These are phyloP conservation scores for Drosophila prostipennis DNA, from an alignment of 2,888 invertebrate genomes.

Conservation along the genomic window DNA sequence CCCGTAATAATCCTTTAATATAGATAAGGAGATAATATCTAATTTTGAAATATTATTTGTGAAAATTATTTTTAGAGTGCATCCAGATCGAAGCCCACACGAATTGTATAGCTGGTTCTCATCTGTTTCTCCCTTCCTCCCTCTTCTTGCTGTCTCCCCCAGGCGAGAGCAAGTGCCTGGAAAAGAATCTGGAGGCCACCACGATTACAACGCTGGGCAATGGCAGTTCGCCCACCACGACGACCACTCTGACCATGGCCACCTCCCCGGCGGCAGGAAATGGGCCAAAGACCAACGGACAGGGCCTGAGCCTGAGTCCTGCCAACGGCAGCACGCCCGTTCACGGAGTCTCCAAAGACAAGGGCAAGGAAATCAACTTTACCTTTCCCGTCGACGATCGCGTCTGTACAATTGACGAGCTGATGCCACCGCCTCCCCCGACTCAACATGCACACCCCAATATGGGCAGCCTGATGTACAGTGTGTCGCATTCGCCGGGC, in stretches of 20 bases:
- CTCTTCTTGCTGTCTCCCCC: slow-evolving; percentile 19
- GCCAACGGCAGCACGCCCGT: slow-evolving; percentile 53
- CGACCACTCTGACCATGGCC: slow-evolving; percentile 62
- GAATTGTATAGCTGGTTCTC: slow-evolving; percentile 6
- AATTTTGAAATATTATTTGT: not conserved
- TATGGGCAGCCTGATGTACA: slow-evolving; percentile 67
- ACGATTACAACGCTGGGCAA: slow-evolving; percentile 69
- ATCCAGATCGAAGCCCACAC: not conserved
- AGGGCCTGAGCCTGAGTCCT: slow-evolving; percentile 53
- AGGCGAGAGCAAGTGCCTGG: slow-evolving; percentile 83
- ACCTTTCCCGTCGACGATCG: slow-evolving; percentile 86
- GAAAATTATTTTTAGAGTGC: not conserved
- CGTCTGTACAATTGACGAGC: slow-evolving; percentile 84
- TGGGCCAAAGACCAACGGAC: slow-evolving; percentile 50
- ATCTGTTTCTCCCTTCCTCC: slow-evolving; percentile 3
- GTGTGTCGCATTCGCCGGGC: slow-evolving; percentile 56
- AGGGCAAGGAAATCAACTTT: slow-evolving; percentile 85
- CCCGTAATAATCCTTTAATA: not conserved
- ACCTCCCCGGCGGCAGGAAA: slow-evolving; percentile 52
- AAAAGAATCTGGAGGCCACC: slow-evolving; percentile 81
- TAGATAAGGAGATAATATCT: too few relatives aligned
- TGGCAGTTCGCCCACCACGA: slow-evolving; percentile 72
- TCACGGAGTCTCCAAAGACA: slow-evolving; percentile 41
- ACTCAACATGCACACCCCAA: slow-evolving; percentile 59
- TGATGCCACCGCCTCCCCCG: slow-evolving; percentile 81